phyloP scores from a whole-genome alignment of 2,113 vertebrate species.

The Chionodraco myersi region DNA sequence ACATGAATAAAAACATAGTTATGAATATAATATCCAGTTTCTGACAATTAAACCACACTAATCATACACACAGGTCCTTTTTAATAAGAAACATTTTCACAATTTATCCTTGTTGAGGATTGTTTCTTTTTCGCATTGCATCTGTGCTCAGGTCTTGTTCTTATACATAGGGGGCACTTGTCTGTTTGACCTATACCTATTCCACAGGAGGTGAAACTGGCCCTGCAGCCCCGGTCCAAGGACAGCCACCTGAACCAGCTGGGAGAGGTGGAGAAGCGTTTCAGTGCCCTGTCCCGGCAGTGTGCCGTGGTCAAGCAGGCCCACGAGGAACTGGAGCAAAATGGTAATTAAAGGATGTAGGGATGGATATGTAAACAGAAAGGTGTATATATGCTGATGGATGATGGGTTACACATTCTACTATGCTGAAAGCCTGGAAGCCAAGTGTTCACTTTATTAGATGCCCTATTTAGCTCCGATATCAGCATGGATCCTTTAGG shows the following conservation, averaged over 20 bases:
- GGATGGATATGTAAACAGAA: not conserved
- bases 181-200: constrained; percentile 14
- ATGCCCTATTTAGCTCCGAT: not conserved
- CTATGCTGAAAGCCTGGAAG: not conserved
- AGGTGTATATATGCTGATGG: not conserved
- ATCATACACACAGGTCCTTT: no score
- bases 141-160: no score
- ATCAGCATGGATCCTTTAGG: not conserved
- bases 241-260: constrained; percentile 90
- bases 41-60: no score
- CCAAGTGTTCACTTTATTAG: not conserved
- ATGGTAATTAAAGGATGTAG: constrained; percentile 81
- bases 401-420: not conserved
- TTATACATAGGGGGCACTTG: no score
- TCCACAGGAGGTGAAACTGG: constrained; percentile 90
- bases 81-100: no score
- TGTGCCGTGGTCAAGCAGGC: constrained; percentile 86
- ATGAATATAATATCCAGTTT: no score
- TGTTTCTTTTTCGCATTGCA: no score
- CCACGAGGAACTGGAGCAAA: constrained; percentile 89
- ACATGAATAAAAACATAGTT: no score
- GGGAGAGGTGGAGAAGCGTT: constrained; percentile 91
- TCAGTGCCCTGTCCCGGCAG: constrained; percentile 84
- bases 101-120: no score
- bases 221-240: constrained; percentile 87